Conservation (phyloP, 2,888 invertebrate species). For the Dioctria rufipes region DNA sequence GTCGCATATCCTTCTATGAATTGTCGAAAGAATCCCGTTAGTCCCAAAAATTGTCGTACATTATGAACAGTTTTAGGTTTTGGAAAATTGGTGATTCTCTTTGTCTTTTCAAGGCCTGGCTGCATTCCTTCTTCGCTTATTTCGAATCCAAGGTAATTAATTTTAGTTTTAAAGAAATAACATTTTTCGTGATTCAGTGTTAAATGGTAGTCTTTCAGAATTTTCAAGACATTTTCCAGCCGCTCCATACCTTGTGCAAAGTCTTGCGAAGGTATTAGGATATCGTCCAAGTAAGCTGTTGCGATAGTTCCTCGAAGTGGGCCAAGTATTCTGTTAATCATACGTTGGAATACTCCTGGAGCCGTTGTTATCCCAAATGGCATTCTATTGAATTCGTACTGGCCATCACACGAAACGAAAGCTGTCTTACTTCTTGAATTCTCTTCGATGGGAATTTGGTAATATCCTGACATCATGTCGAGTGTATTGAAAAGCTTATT, state of each 20-base stretch:
- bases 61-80: neutral
- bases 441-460: constrained; percentile 43
- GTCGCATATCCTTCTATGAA: neutral
- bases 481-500: constrained; percentile 39
- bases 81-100: neutral
- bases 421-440: constrained; percentile 61
- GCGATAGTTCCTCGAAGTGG: constrained; percentile 8
- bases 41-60: neutral
- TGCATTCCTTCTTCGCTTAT: neutral
- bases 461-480: constrained; percentile 52
- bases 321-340: constrained; percentile 50
- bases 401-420: constrained; percentile 60
- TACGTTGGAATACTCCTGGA: constrained; percentile 54
- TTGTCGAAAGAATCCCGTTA: neutral
- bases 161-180: neutral
- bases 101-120: neutral
- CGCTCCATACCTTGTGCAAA: neutral
- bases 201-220: neutral
- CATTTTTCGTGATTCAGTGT: constrained; percentile 1
- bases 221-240: neutral
- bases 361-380: constrained; percentile 54
- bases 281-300: neutral
- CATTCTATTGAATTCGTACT: constrained; percentile 60
- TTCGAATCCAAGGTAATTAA: too few species aligned
- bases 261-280: neutral